These are phyloP conservation scores for Euwallacea similis DNA, from an alignment of 1,140 invertebrate species.

Conservation along the genomic window DNA sequence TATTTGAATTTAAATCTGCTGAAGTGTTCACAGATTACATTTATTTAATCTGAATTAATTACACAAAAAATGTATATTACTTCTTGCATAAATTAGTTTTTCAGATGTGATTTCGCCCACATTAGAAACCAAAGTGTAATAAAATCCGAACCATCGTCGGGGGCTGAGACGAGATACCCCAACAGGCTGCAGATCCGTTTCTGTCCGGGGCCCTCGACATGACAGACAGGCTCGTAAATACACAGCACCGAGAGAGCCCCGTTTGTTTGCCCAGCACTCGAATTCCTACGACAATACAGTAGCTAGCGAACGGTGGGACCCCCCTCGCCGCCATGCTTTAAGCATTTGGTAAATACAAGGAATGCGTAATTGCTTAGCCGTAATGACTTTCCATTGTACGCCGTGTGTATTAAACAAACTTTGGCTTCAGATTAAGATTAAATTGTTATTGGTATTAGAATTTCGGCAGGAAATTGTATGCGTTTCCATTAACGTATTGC, in stretches of 20 bases:
- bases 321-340: conserved; percentile 37
- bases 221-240: conserved; percentile 48
- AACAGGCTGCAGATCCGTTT: conserved; percentile 15
- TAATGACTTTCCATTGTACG: conserved; percentile 42
- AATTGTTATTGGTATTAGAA: conserved; percentile 32
- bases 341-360: conserved; percentile 41
- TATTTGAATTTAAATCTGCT: no score
- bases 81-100: no score
- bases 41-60: no score
- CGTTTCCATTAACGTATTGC: no score
- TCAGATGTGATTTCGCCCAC: no score
- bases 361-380: conserved; percentile 42
- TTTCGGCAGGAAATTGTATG: not conserved
- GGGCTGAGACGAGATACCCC: not conserved
- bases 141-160: not conserved
- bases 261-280: conserved; percentile 51
- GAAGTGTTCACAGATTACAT: no score
- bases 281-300: conserved; percentile 57
- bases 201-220: conserved; percentile 21
- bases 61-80: no score
- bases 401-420: conserved; percentile 40
- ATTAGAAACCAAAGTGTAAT: not conserved
- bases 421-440: conserved; percentile 30
- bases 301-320: conserved; percentile 53
- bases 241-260: conserved; percentile 41